phyloP scores from a whole-genome alignment of 2,797 vertebrate genomes.

The Oryzias dopingdopingensis region DNA sequence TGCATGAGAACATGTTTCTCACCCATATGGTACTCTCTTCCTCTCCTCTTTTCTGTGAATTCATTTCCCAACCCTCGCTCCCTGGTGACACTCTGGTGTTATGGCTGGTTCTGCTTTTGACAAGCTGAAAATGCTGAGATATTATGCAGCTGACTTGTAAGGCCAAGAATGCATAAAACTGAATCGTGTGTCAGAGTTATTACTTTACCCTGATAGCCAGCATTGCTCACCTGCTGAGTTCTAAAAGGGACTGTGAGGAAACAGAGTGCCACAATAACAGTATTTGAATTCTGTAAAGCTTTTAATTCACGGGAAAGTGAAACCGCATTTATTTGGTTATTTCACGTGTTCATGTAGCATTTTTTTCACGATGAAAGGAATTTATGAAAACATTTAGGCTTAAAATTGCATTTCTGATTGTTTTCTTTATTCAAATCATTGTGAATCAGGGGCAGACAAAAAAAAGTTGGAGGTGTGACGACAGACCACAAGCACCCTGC shows the following conservation, averaged over 20 bases:
- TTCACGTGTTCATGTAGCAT: too few relatives aligned
- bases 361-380: too few relatives aligned
- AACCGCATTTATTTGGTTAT: too few relatives aligned
- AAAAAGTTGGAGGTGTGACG: too few relatives aligned
- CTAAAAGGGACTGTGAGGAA: slow-evolving; percentile 10
- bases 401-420: too few relatives aligned
- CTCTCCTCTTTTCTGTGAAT: slow-evolving; percentile 65
- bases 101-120: slow-evolving; percentile 71
- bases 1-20: slow-evolving; percentile 75
- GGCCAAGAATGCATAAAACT: slow-evolving; percentile 52
- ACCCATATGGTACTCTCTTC: slow-evolving; percentile 72
- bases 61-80: slow-evolving; percentile 70
- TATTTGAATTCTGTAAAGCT: slow-evolving; percentile 15
- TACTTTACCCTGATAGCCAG: slow-evolving; percentile 38
- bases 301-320: not conserved
- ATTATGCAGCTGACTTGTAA: slow-evolving; percentile 59
- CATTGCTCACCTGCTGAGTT: slow-evolving; percentile 50
- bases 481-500: too few relatives aligned
- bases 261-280: slow-evolving; percentile 26
- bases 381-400: too few relatives aligned
- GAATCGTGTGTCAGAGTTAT: slow-evolving; percentile 52
- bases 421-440: too few relatives aligned
- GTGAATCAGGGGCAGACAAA: too few relatives aligned
- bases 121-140: slow-evolving; percentile 60
- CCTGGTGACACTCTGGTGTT: slow-evolving; percentile 67